phyloP scores from a whole-genome alignment of 1,140 invertebrate species.

The Lucilia cuprina region DNA sequence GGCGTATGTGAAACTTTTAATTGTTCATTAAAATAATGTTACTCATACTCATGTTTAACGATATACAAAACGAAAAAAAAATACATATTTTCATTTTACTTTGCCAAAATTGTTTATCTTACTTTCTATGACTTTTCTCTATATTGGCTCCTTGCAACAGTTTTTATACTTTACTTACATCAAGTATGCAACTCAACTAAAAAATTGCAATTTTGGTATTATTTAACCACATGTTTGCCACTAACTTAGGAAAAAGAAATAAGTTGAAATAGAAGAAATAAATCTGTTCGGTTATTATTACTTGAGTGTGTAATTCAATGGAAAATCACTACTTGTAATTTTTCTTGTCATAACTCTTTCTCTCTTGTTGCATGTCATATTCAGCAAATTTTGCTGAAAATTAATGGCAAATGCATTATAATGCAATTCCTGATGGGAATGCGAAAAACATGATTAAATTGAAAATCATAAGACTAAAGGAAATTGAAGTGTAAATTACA shows the following conservation, averaged over 20 bases:
- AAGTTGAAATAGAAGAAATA: background rate
- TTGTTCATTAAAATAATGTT: slow-evolving; percentile 19
- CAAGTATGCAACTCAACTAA: background rate
- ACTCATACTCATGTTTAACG: slow-evolving; percentile 15
- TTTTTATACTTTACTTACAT: background rate
- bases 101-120: background rate
- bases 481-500: background rate
- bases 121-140: background rate
- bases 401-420: slow-evolving; percentile 7
- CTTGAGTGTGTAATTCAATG: background rate
- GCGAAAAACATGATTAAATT: background rate
- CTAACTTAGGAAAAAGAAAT: background rate
- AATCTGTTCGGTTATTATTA: background rate
- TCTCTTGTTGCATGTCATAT: slow-evolving; percentile 1
- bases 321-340: slow-evolving; percentile 11
- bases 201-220: background rate
- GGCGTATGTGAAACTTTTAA: slow-evolving; percentile 33
- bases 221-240: background rate
- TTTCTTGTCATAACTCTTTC: background rate
- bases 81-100: background rate
- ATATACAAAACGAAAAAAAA: background rate
- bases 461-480: background rate
- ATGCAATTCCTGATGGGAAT: background rate
- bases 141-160: background rate
- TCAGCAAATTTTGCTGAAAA: background rate